These are phyloP conservation scores for Spongia lamella DNA, from an alignment of 37 sponge, comb jelly and placozoan species.

Conservation along the genomic window DNA sequence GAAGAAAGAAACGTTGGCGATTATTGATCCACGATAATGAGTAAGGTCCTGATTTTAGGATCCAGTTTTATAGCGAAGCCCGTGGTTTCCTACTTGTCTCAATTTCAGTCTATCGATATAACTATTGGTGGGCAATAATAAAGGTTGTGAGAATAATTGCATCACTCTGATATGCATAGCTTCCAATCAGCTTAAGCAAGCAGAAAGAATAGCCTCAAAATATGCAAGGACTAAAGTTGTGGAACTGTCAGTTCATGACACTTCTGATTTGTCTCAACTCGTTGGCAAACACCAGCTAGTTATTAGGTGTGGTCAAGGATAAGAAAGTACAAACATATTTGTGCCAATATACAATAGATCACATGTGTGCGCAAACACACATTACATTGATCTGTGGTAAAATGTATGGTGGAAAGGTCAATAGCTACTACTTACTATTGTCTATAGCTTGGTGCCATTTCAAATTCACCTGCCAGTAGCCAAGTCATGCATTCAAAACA, in stretches of 20 bases:
- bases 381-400: no score
- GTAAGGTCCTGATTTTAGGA: slow-evolving; percentile 82
- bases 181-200: slow-evolving; percentile 61
- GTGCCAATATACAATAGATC: neutral
- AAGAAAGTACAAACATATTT: slow-evolving; percentile 2
- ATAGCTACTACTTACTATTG: neutral
- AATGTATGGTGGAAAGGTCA: no score
- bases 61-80: slow-evolving; percentile 84
- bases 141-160: neutral
- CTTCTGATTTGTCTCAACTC: slow-evolving; percentile 25
- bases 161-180: slow-evolving; percentile 22
- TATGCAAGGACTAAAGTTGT: slow-evolving; percentile 57
- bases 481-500: slow-evolving; percentile 68
- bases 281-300: slow-evolving; percentile 73
- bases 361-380: neutral
- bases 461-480: slow-evolving; percentile 79
- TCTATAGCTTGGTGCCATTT: slow-evolving; percentile 77
- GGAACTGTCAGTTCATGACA: slow-evolving; percentile 41
- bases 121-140: slow-evolving; percentile 71
- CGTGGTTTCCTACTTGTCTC: slow-evolving; percentile 79
- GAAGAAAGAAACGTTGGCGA: no score
- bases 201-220: slow-evolving; percentile 43
- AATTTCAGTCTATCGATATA: slow-evolving; percentile 48
- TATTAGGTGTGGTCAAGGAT: slow-evolving; percentile 54
- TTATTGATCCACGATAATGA: slow-evolving; percentile 5